A percentile compares a stretch with the other conserved stretches of the same genome.
Evolutionary conservation across 2,797 vertebrate species (phyloP).

Genomic region (Arrhamphus sclerolepis): DNA sequence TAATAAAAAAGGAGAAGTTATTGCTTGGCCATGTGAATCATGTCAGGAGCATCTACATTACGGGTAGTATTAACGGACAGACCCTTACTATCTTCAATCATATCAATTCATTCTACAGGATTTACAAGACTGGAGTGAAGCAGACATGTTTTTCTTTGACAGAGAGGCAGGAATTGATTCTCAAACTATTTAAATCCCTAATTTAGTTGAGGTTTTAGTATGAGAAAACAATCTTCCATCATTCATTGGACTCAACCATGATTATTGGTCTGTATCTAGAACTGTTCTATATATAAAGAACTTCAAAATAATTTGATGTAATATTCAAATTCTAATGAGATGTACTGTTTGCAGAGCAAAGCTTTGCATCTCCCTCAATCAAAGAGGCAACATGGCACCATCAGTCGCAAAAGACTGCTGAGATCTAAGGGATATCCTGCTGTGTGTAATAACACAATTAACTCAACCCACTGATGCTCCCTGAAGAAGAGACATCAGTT

Average conservation of each 20-base stretch:
- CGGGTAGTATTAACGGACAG: slow-evolving; percentile 3
- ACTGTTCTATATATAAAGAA: too few species aligned
- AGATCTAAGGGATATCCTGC: slow-evolving; percentile 59
- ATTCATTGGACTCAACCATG: slow-evolving; percentile 11
- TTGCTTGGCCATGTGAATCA: slow-evolving; percentile 43
- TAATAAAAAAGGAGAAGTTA: slow-evolving; percentile 54
- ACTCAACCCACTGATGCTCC: slow-evolving; percentile 52
- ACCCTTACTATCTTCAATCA: slow-evolving; percentile 12
- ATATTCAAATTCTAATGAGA: slow-evolving; percentile 15
- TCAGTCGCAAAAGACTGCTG: slow-evolving; percentile 26
- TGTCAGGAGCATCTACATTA: slow-evolving; percentile 40
- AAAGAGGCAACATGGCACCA: slow-evolving; percentile 55
- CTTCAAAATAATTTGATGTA: slow-evolving; percentile 7
- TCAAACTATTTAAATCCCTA: background rate
- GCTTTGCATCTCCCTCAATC: slow-evolving; percentile 31
- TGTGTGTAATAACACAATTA: slow-evolving; percentile 44
- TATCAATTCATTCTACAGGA: slow-evolving; percentile 12
- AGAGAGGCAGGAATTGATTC: background rate
- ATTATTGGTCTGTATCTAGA: background rate
- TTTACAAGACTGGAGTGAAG: slow-evolving; percentile 4
- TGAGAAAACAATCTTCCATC: background rate
- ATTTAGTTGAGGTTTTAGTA: background rate
- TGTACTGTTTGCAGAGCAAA: slow-evolving; percentile 1
- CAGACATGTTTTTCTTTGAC: slow-evolving; percentile 10
- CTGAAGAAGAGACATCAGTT: slow-evolving; percentile 44